Evolutionary conservation across 2,797 vertebrate species (phyloP).

Genomic region (Enteromius radiatus): DNA sequence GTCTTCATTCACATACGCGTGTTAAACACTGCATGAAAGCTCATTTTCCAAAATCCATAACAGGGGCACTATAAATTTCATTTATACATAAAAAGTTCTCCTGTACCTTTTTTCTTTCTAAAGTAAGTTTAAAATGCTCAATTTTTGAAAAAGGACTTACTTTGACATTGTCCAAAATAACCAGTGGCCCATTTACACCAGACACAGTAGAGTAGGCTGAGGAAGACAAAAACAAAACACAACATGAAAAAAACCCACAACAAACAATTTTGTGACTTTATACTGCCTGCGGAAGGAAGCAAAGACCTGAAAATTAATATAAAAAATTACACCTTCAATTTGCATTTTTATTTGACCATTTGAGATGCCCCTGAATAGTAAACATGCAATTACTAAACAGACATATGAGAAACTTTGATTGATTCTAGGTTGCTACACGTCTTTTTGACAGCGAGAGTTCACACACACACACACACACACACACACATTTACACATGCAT

Average conservation of each 20-base stretch:
- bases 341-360: slow-evolving; percentile 13
- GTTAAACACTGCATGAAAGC: no score
- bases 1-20: no score
- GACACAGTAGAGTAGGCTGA: slow-evolving; percentile 85
- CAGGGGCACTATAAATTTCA: background rate
- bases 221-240: slow-evolving; percentile 25
- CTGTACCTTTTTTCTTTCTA: background rate
- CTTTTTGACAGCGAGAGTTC: background rate
- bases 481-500: background rate
- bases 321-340: background rate
- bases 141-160: slow-evolving; percentile 61
- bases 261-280: background rate
- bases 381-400: slow-evolving; percentile 22
- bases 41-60: no score
- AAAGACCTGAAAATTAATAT: background rate
- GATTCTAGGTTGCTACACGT: slow-evolving; percentile 19
- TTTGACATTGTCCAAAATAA: slow-evolving; percentile 86
- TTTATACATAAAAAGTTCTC: background rate
- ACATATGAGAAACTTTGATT: slow-evolving; percentile 22
- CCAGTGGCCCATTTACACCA: slow-evolving; percentile 83
- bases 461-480: background rate
- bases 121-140: background rate
- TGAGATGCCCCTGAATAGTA: background rate
- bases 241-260: slow-evolving; percentile 1
- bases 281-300: background rate